A percentile compares a stretch with the other conserved stretches of the same genome.
Evolutionary conservation across 64 coral and sea anemone species (phyloP).

Genomic region (Porites australiensis): DNA sequence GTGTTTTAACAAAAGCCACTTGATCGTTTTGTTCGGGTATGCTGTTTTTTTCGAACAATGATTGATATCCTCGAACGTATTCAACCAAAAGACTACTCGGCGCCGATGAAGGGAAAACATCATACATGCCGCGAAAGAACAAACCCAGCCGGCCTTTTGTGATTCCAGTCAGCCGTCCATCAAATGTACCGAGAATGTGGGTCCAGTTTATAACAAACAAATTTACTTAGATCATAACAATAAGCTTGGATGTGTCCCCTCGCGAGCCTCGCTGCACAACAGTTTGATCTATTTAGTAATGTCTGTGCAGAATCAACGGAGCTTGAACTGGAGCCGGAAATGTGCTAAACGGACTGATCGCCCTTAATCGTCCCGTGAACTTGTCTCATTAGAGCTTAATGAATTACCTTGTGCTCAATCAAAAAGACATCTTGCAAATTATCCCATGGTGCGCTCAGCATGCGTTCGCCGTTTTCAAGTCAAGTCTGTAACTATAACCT

Average conservation of each 20-base stretch:
- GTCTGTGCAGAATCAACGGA: not conserved
- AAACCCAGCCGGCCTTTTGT: constrained; percentile 18
- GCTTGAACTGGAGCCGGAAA: constrained; percentile 1
- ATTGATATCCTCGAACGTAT: not conserved
- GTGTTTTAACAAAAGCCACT: not conserved
- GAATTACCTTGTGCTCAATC: constrained; percentile 13
- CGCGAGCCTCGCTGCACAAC: not conserved
- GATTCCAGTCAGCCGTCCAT: constrained; percentile 11
- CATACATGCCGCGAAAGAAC: not conserved
- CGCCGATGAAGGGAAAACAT: constrained; percentile 3
- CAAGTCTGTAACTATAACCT: too few species aligned
- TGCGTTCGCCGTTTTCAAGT: not conserved
- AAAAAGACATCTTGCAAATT: constrained; percentile 29
- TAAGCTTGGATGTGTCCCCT: not conserved
- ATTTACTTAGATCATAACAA: not conserved
- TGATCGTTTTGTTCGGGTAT: constrained; percentile 30
- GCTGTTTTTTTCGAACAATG: constrained; percentile 8
- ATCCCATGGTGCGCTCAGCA: not conserved
- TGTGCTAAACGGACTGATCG: constrained; percentile 17
- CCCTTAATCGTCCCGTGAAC: constrained; percentile 18
- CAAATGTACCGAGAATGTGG: not conserved
- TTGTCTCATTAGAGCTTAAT: constrained; percentile 39
- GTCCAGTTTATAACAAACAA: constrained; percentile 17
- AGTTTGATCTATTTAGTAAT: not conserved
- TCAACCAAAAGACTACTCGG: not conserved